Evolutionary conservation across 2,888 invertebrate genomes (phyloP), one percentile per base, ranked within the genome.

Genomic region (Dasypolia templi): DNA sequence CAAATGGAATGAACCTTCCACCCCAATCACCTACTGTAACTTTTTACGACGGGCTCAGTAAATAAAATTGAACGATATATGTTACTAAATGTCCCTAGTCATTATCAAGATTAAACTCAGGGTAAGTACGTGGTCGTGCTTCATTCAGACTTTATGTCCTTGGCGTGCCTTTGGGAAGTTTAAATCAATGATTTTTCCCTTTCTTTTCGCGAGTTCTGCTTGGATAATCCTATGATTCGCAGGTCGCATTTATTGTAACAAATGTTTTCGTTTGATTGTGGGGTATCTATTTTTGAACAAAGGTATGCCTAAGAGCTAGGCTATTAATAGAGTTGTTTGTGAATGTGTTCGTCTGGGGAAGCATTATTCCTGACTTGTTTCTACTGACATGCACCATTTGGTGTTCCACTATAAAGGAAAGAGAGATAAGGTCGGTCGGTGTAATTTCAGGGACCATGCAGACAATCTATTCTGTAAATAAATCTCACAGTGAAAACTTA

Each of bases 91-190:
- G 59, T 61, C 49, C 9, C 49, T 6, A 79, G 80, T 79, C 70
- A 75, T 71, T 81, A 79, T 55, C 80, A 56, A 81, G 84, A 81
- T 79, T 83, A 81, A 81, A 83, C 79, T 74, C 63, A 49, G 56
- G 39, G 65, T 65, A 66, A 17, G n/a, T 29, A 67, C 42, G 58
- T 58, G 66, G 66, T 74, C 83, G 69, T 83, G 73, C 70, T 63
- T 71, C 70, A 35, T 74, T 42, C 5, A 69, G 62, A 53, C 49
- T 79, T 79, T 74, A 74, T 79, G 63, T 74, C 26, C 39, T 63
- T 44, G 67, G 72, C 72, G 58, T 58, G 69, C 69, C 32, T 68
- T 46, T 7, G 53, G 58, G 44, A 63, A 66, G 44, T 44, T 69
- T 63, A 69, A 65, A 73, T 77, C 70, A 70, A 65, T 79, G 55